Percentiles rank a stretch among this genome's conserved stretches.
Conservation (phyloP, 2,888 invertebrate genomes). For the Gibbula magus region DNA sequence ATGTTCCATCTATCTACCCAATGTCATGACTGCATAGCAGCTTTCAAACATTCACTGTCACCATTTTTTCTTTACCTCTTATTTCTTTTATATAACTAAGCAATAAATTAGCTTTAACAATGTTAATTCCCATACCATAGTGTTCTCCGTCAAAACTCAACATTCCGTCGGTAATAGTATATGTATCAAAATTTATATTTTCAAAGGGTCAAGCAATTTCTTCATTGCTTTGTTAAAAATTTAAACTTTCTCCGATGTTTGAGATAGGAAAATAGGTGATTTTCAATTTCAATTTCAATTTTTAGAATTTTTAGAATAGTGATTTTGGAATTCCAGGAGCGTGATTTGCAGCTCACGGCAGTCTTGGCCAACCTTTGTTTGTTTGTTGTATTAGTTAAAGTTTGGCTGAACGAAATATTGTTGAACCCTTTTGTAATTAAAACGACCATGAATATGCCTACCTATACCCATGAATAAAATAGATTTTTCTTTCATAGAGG, state of each 20-base stretch:
- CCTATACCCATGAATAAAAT: slow-evolving; percentile 34
- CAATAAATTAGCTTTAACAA: too few relatives aligned
- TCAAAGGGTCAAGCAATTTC: neutral
- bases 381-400: neutral
- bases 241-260: slow-evolving; percentile 25
- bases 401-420: neutral
- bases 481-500: neutral
- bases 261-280: slow-evolving; percentile 30
- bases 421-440: neutral
- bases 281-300: too few relatives aligned
- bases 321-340: slow-evolving; percentile 39
- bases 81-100: slow-evolving; percentile 27
- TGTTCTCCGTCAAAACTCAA: slow-evolving; percentile 43
- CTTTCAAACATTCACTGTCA: slow-evolving; percentile 9
- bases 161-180: slow-evolving; percentile 34
- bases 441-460: slow-evolving; percentile 35
- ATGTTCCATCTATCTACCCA: too few relatives aligned
- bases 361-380: slow-evolving; percentile 19
- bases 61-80: slow-evolving; percentile 27
- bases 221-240: slow-evolving; percentile 28
- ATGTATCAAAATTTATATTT: slow-evolving; percentile 37
- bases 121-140: too few relatives aligned
- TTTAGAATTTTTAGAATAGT: too few relatives aligned
- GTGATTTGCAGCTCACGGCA: slow-evolving; percentile 35
- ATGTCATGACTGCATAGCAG: too few relatives aligned